Evolutionary conservation across 2,113 vertebrate species (phyloP), one percentile per base, ranked within the genome.

Genomic region (Pseudolaguvia tuberculata): DNA sequence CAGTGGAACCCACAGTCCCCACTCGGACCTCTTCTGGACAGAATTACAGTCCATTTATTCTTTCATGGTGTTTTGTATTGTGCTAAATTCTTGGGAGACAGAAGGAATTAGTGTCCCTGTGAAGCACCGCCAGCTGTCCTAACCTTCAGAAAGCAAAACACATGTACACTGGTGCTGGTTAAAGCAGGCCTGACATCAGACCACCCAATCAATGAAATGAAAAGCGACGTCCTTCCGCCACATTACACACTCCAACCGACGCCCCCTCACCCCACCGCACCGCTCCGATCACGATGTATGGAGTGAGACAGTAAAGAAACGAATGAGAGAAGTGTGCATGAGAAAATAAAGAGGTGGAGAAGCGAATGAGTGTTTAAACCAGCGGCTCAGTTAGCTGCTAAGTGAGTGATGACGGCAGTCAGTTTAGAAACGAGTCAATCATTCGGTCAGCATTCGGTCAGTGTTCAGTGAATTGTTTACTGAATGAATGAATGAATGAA

Each of bases 41-140:
- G 42, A 65, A 75, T 70, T 48, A 75, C 52, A 63, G 59, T 56
- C 17, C 58, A 79, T 56, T 75, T 59, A 75, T 63, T 75, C 51
- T 78, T 71, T 20, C 45, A 51, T 72, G 62, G 72, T 63, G 69
- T 76, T 79, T 71, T 66, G 66, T 72, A 53, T 52, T 73, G 27
- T 17, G 53, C 27, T 63, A 62, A 70, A 75, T 71, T 20, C 35
- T 71, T 35, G 18, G 9, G 23, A 50, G 70, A 62, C 63, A 72
- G 73, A 42, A 71, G 61, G 66, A 59, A 76, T 76, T 50, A 58
- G 53, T 59, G 62, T 61, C 45, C 45, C 14, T 76, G 59, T 58
- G 59, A 75, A 66, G 73, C 58, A 47, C 52, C 35, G 63, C 73
- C 67, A 80, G 69, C 73, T 76, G 73, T 76, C 62, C 23, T 72